These are phyloP conservation scores for Tachysurus fulvidraco DNA, from an alignment of 2,113 vertebrate species.

Conservation along the genomic window DNA sequence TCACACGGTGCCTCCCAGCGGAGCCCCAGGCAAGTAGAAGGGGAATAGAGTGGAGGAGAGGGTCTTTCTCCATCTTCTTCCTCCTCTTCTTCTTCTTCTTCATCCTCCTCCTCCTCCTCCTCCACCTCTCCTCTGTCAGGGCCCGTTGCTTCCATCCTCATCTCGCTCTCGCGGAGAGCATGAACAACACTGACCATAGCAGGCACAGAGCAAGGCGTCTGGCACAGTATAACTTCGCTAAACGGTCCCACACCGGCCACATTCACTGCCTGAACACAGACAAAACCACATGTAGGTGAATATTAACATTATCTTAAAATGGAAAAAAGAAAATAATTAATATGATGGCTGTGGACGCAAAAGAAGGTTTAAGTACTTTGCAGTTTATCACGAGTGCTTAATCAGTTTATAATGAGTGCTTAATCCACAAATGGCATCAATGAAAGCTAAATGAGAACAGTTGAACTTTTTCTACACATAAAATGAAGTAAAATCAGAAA, in stretches of 20 bases:
- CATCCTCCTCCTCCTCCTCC: constrained; percentile 58
- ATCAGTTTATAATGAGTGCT: no score
- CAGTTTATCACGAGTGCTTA: no score
- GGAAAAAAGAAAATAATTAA: neutral
- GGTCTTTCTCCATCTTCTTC: constrained; percentile 63
- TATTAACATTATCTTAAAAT: neutral
- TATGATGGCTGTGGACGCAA: neutral
- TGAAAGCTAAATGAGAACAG: neutral
- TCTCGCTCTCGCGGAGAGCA: constrained; percentile 80
- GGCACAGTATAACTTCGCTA: constrained; percentile 85
- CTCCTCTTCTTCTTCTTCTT: constrained; percentile 59
- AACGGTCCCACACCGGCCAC: constrained; percentile 86
- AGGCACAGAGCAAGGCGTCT: constrained; percentile 91
- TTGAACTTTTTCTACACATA: neutral
- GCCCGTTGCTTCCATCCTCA: constrained; percentile 58
- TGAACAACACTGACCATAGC: constrained; percentile 85
- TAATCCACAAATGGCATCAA: neutral
- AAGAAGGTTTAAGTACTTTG: neutral
- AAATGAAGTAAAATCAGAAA: neutral
- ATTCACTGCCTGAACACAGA: constrained; percentile 79
- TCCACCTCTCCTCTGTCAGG: constrained; percentile 61
- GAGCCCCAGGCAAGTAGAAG: constrained; percentile 90
- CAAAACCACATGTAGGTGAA: neutral
- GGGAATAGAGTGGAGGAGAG: constrained; percentile 74
- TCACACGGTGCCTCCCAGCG: constrained; percentile 89